phyloP scores from a whole-genome alignment of 2,113 vertebrate genomes.

The Butorides virescens region DNA sequence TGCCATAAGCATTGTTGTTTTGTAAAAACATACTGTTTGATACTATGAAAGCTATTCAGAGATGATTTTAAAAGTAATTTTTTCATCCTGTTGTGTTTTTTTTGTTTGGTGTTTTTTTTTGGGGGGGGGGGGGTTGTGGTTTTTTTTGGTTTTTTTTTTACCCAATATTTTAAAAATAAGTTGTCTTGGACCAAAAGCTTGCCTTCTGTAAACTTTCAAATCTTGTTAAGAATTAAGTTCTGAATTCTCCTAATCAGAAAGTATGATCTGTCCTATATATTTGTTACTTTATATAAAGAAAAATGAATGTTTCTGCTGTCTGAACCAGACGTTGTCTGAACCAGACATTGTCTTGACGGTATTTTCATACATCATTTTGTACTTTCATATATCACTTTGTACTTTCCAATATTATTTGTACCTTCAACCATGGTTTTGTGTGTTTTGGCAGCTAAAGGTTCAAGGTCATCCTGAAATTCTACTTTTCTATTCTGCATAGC shows the following conservation, averaged over 20 bases:
- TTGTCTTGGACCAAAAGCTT: not conserved
- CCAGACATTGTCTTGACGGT: not conserved
- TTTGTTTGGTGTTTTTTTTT: no score
- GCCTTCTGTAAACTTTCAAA: not conserved
- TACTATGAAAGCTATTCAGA: not conserved
- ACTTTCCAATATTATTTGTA: not conserved
- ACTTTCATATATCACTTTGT: constrained; percentile 1
- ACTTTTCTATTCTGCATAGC: not conserved
- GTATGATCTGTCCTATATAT: not conserved
- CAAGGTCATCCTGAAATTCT: not conserved
- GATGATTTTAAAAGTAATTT: not conserved
- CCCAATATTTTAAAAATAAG: not conserved
- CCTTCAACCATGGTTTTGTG: not conserved
- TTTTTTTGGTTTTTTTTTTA: no score
- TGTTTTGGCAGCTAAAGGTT: not conserved
- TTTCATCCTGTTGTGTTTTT: not conserved
- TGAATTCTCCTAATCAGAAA: not conserved
- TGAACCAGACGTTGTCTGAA: not conserved
- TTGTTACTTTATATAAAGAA: not conserved
- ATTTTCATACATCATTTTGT: constrained; percentile 24
- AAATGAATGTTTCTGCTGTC: not conserved
- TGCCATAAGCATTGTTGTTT: not conserved
- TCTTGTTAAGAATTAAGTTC: not conserved
- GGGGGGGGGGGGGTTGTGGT: no score
- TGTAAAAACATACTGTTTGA: not conserved